Evolutionary conservation across 2,113 vertebrate species (phyloP).

Genomic region (Zosterops lateralis): DNA sequence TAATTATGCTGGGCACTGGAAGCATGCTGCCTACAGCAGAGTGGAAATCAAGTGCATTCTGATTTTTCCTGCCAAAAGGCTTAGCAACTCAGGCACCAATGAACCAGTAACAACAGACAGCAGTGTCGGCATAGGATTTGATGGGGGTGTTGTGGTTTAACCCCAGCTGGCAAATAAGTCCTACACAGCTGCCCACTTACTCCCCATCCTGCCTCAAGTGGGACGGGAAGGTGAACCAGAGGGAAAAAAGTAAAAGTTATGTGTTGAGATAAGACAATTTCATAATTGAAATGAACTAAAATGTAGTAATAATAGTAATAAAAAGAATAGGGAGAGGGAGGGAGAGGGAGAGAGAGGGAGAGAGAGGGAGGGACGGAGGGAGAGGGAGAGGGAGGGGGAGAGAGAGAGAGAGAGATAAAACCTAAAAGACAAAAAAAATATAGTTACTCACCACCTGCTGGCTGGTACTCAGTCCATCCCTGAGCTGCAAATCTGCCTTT

Average conservation of each 20-base stretch:
- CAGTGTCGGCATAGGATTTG: slow-evolving; percentile 1
- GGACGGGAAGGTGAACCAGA: neutral
- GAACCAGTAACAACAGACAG: slow-evolving; percentile 7
- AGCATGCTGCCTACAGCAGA: neutral
- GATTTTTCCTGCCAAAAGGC: slow-evolving; percentile 39
- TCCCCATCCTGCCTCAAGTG: neutral
- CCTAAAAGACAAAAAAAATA: neutral
- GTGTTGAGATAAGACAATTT: neutral
- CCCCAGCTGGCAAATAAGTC: neutral
- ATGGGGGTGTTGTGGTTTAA: neutral
- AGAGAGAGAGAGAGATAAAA: neutral
- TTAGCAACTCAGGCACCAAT: neutral
- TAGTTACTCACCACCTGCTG: fast-evolving
- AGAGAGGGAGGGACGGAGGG: too few relatives aligned
- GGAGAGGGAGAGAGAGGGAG: too few relatives aligned
- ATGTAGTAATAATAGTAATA: neutral
- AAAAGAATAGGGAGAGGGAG: neutral
- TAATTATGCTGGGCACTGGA: slow-evolving; percentile 1
- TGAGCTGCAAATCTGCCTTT: neutral
- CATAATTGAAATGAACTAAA: neutral
- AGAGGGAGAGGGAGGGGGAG: too few relatives aligned
- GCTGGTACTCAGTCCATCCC: neutral
- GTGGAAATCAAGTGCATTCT: slow-evolving; percentile 3
- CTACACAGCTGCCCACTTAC: neutral
- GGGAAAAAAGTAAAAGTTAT: neutral